Conservation (phyloP, 2,797 vertebrate species). For the Cossypha caffra region DNA sequence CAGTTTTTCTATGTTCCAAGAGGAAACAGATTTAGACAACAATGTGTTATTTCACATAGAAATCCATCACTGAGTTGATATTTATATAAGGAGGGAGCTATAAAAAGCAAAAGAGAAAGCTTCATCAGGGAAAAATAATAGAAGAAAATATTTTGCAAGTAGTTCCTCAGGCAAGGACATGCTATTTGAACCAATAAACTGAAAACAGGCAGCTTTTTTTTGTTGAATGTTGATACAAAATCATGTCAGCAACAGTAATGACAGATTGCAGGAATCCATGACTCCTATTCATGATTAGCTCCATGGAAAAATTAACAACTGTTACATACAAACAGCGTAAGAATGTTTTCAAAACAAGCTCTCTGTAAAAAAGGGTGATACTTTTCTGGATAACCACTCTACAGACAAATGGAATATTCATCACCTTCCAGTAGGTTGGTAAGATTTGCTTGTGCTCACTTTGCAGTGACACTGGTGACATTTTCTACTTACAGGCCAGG, state of each 20-base stretch:
- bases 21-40: neutral
- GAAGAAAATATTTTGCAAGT: slow-evolving; percentile 1
- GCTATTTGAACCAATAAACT: slow-evolving; percentile 16
- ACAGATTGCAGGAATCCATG: slow-evolving; percentile 49
- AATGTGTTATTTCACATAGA: neutral
- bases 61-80: neutral
- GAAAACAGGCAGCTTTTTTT: slow-evolving; percentile 23
- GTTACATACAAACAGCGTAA: slow-evolving; percentile 19
- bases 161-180: slow-evolving; percentile 30
- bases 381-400: slow-evolving; percentile 9
- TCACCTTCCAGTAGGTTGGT: neutral
- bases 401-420: slow-evolving; percentile 3
- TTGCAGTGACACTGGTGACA: neutral
- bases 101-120: neutral
- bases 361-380: neutral
- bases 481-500: neutral
- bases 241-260: slow-evolving; percentile 46
- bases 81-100: neutral
- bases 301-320: slow-evolving; percentile 59
- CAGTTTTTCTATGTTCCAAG: neutral
- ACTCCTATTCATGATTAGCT: slow-evolving; percentile 39
- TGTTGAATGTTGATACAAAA: slow-evolving; percentile 34
- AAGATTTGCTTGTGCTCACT: neutral
- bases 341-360: slow-evolving; percentile 54
- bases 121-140: neutral